These are phyloP conservation scores for Azorinus chamasolen DNA, from an alignment of 2,888 invertebrate species.

Conservation along the genomic window DNA sequence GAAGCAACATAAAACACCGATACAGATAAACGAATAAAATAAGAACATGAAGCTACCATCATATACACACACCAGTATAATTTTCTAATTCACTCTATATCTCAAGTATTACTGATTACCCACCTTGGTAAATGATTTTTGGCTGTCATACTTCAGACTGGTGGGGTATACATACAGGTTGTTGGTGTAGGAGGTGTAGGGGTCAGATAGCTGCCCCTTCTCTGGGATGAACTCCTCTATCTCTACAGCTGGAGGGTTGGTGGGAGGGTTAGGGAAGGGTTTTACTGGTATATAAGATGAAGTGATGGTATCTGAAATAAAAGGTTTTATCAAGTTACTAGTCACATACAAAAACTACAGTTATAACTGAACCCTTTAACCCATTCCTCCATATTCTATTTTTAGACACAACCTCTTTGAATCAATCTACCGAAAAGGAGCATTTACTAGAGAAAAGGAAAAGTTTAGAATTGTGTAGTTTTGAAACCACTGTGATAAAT, in stretches of 20 bases:
- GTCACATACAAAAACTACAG: neutral
- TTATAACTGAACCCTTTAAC: no score
- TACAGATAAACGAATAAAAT: no score
- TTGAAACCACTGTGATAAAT: no score
- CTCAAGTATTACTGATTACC: constrained; percentile 5
- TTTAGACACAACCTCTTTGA: no score
- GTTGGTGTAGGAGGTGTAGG: constrained; percentile 94
- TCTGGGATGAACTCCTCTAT: constrained; percentile 91
- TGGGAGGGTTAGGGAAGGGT: constrained; percentile 94
- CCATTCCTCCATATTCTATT: no score
- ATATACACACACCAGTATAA: no score
- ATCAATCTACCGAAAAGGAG: no score
- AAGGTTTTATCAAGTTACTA: constrained; percentile 2
- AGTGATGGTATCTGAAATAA: constrained; percentile 92
- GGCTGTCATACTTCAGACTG: constrained; percentile 94
- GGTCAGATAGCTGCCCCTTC: constrained; percentile 87
- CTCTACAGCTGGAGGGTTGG: constrained; percentile 92
- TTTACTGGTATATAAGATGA: constrained; percentile 94
- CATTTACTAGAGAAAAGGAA: no score
- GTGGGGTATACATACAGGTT: constrained; percentile 97
- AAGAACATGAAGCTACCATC: no score
- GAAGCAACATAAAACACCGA: no score
- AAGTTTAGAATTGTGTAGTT: no score
- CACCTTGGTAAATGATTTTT: constrained; percentile 94
- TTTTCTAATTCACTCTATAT: no score